Evolutionary conservation across 2,113 vertebrate species (phyloP), one percentile per base, ranked within the genome.

Genomic region (Proterorhinus semilunaris): DNA sequence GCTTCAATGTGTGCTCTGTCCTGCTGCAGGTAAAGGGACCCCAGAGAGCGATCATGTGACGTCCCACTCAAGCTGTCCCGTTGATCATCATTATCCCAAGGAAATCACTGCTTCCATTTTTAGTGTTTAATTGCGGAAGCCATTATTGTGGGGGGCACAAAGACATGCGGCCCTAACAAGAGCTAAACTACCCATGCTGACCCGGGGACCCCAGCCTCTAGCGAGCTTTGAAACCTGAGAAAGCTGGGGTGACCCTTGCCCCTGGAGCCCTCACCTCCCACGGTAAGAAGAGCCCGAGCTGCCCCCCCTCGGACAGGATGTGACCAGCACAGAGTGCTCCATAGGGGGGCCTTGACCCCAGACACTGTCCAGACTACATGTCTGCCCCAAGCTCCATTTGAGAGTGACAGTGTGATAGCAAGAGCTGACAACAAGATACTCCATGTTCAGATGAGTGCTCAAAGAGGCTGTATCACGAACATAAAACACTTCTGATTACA

Each of bases 141-240:
- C 86, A 87, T 91, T 91, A 87, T 80, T 66, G 65, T 21, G 69
- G 81, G 84, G 71, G 84, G 71, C 84, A 82, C 76, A 86, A 79
- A 86, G 75, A 87, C 68, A 78, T 81, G 80, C 66, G 12, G 79
- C 67, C 66, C 76, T 88, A 83, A 86, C 83, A 82, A 83, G 77
- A 81, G 80, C 80, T 79, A 59, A 91, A 81, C 79, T 77, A 76
- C 76, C 76, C 81, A 6, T 53, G 3, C 62, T 83, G 85, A 89
- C 86, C 85, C 79, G 21, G 63, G 17, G 45, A 83, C 83, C 87
- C 82, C 78, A 55, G 86, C 76, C 67, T 74, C 77, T 62, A 65
- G 79, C 73, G 49, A 66, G 79, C 89, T 93, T 92, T 92, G 92
- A 92, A 93, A 92, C 88, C 75, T 77, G 90, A 93, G 91, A 91